Conservation (phyloP, 1,140 invertebrate genomes). For the Portunus trituberculatus region DNA sequence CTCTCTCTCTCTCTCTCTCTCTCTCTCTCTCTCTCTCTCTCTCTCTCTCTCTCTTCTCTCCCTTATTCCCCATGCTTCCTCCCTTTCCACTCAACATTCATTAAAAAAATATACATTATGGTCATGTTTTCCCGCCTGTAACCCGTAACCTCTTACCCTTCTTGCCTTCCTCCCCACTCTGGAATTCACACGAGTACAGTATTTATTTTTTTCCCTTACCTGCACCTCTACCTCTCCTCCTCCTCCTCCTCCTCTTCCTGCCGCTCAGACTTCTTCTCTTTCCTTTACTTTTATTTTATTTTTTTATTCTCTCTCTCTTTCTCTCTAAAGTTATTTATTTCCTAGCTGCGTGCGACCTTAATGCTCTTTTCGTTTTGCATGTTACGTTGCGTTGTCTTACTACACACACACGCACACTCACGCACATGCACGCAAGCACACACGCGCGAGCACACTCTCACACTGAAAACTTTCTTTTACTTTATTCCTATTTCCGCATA, state of each 20-base stretch:
- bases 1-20: neutral
- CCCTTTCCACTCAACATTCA: neutral
- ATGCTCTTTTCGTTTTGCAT: too few species aligned
- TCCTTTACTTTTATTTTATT: neutral
- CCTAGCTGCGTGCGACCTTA: neutral
- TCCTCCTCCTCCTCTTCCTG: neutral
- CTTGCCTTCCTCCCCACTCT: neutral
- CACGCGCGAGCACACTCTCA: neutral
- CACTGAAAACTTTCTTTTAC: neutral
- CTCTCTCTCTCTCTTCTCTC: neutral
- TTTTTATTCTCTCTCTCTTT: neutral
- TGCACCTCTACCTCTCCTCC: neutral
- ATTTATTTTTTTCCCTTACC: neutral
- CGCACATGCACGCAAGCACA: neutral
- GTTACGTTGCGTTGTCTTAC: too few species aligned
- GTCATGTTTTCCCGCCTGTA: neutral
- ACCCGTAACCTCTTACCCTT: neutral
- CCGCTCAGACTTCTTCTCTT: neutral
- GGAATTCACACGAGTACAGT: neutral
- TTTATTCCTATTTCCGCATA: neutral
- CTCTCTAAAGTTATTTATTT: too few species aligned
- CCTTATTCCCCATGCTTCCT: neutral
- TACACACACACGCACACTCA: neutral
- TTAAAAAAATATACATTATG: slow-evolving; percentile 16
- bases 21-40: neutral